Evolutionary conservation across 1,140 invertebrate species (phyloP).

Genomic region (Diploscapter pachys): DNA sequence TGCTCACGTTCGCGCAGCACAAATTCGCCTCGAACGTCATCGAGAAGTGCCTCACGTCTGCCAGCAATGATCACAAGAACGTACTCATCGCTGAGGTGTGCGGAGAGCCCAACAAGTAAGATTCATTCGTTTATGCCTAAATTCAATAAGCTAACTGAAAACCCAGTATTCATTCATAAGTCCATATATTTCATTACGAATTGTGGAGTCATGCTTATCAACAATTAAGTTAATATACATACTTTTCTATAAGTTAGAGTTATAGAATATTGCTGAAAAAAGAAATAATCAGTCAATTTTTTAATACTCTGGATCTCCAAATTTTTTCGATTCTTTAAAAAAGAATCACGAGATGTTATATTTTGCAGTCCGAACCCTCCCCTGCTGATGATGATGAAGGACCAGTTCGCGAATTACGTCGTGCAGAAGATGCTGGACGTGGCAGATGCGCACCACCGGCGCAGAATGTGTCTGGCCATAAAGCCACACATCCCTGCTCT

Average conservation of each 20-base stretch:
- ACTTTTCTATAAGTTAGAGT: too few relatives aligned
- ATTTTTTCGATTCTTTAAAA: too few relatives aligned
- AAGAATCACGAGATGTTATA: too few relatives aligned
- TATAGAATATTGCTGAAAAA: too few relatives aligned
- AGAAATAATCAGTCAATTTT: too few relatives aligned
- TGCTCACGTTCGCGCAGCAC: conserved; percentile 90
- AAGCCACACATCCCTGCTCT: conserved; percentile 89
- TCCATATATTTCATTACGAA: conserved; percentile 1
- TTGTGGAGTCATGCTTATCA: too few relatives aligned
- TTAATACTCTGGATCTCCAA: too few relatives aligned
- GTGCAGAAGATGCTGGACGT: conserved; percentile 99
- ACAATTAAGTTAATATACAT: too few relatives aligned
- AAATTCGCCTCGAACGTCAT: conserved; percentile 73
- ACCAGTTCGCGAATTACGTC: conserved; percentile 96
- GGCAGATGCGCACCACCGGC: conserved; percentile 90
- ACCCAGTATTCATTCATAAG: not conserved
- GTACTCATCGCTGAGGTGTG: conserved; percentile 57
- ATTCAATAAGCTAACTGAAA: too few relatives aligned
- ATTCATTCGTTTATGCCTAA: not conserved
- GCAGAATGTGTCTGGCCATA: conserved; percentile 96
- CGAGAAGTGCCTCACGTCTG: conserved; percentile 54
- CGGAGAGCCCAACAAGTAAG: conserved; percentile 46
- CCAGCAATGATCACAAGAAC: conserved; percentile 49
- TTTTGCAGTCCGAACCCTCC: conserved; percentile 60
- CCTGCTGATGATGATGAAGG: conserved; percentile 59